Evolutionary conservation across 2,113 vertebrate genomes (phyloP), one percentile per base, ranked within the genome.

Genomic region (Mesoclemmys tuberculata): DNA sequence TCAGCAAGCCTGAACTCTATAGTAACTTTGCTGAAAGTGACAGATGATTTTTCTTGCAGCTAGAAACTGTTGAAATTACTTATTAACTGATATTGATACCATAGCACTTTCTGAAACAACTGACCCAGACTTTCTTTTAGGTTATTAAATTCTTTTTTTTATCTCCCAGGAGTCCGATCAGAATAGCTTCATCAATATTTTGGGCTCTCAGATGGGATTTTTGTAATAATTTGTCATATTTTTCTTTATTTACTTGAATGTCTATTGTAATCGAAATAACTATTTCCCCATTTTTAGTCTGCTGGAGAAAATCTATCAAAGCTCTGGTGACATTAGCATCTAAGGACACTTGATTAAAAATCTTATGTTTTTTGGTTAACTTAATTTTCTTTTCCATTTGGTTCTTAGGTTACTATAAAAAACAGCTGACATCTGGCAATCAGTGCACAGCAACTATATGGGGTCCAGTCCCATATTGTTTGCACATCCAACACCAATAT

Each of bases 231-330:
- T 95, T 85, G 14, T 84, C 19, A 5, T 58, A 93, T 97, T 95
- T 96, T 90, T 96, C 96, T 96, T 88, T 93, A 93, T 95, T 96
- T 93, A 83, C 82, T 89, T 29, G 78, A 85, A 85, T 49, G 82
- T 88, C 68, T 89, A 4, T 52, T 90, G 85, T 58, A 92, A 83
- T 90, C 54, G 87, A 80, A 94, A 83, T 29, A 89, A 52, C 35
- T 55, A 26, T 90, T 89, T 90, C 83, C 82, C 84, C 41, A 78
- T 79, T 93, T 46, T 92, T 88, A 48, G 38, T 86, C 51, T 86
- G 46, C 86, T 38, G 46, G 55, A 61, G 58, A 80, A 80, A 27
- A 35, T 84, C 54, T 89, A 93, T 90, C 51, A 58, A 80, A 74
- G 79, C 80, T 86, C 41, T 35, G 31, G 16, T 84, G 88, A 29